A percentile compares a stretch with the other conserved stretches of the same genome.
These are phyloP conservation scores for Myiozetetes cayanensis DNA, from an alignment of 2,113 vertebrate genomes.

Conservation along the genomic window DNA sequence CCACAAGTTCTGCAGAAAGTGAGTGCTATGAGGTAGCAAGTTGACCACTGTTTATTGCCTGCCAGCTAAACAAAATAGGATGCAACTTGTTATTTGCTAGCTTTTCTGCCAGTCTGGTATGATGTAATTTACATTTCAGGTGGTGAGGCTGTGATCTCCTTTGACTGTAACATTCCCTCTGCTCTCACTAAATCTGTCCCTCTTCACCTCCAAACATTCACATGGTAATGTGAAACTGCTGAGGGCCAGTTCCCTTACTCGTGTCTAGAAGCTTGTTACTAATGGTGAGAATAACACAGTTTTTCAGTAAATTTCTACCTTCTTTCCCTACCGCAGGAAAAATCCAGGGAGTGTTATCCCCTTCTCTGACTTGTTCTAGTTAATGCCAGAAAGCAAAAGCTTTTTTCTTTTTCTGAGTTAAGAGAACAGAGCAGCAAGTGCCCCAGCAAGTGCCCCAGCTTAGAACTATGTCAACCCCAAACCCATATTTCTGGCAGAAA, in stretches of 20 bases:
- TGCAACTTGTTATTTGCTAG: background rate
- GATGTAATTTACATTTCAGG: background rate
- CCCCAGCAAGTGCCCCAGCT: background rate
- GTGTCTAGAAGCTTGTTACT: background rate
- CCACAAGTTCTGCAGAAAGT: background rate
- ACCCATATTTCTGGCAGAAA: background rate
- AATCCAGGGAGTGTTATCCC: background rate
- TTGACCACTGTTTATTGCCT: conserved; percentile 20
- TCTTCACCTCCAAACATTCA: background rate
- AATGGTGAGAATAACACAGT: background rate
- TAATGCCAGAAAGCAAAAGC: background rate
- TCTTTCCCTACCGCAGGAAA: background rate
- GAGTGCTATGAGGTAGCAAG: background rate
- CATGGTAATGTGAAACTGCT: background rate
- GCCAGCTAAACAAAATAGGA: background rate
- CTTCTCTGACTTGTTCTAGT: background rate
- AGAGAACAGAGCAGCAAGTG: background rate
- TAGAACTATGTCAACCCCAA: background rate
- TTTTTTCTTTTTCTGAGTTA: background rate
- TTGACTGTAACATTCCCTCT: background rate
- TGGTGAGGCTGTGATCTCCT: background rate
- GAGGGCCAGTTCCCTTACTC: background rate
- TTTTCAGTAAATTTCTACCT: background rate
- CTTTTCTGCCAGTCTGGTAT: background rate
- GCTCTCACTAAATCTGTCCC: background rate